Conservation (phyloP, 2,797 vertebrate genomes). For the Tangara arthus region DNA sequence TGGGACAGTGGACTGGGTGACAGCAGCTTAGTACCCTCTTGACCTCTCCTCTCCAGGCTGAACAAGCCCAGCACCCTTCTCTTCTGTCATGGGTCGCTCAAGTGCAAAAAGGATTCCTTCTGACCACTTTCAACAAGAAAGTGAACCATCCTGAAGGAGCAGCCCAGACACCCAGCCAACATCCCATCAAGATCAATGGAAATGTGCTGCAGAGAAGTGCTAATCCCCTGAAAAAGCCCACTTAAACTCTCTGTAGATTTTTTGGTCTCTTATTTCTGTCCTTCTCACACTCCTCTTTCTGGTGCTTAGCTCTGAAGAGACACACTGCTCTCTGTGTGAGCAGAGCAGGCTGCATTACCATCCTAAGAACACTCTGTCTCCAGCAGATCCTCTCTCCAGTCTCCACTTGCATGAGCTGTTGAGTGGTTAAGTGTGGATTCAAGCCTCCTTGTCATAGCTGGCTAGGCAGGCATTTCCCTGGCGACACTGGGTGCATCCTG, state of each 20-base stretch:
- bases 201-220: not conserved
- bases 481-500: not conserved
- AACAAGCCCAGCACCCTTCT: not conserved
- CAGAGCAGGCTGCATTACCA: not conserved
- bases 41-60: not conserved
- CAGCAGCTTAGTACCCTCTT: not conserved
- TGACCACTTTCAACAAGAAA: not conserved
- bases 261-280: not conserved
- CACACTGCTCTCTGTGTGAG: not conserved
- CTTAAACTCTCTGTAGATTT: not conserved
- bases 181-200: not conserved
- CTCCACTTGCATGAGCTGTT: not conserved
- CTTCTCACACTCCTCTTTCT: not conserved
- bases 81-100: not conserved
- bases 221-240: not conserved
- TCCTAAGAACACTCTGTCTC: not conserved
- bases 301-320: constrained; percentile 8
- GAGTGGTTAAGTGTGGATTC: constrained; percentile 28
- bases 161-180: not conserved
- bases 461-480: not conserved
- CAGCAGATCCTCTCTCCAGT: not conserved
- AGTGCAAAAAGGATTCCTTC: not conserved
- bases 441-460: constrained; percentile 27
- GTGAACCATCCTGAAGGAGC: not conserved
- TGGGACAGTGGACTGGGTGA: not conserved